Base-by-base conservation (phyloP, 2,113 vertebrate genomes). In the Carassius auratus region DNA sequence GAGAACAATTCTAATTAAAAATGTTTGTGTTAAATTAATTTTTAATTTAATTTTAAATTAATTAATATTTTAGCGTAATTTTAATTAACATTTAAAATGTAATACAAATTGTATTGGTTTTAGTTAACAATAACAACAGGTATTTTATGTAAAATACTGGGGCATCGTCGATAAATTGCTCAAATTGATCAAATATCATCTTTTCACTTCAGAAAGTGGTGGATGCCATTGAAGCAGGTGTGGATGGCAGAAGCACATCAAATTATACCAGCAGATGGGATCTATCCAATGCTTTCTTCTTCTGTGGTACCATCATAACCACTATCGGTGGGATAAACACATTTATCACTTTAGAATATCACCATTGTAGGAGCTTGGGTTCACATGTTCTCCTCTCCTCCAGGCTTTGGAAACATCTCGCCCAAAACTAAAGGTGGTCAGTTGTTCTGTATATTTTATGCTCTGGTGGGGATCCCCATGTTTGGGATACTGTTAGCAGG, bases 221-320 rank as follows among this genome's bases (percentile, higher is more conserved):
- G 33, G 92, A 93, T 64, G 95, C 95, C 0, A 89, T 97, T 79
- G 92, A 96, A 23, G 93, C 93, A 13, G 97, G 97, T 8, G 93
- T 96, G 3, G 92, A 97, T 84, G 92, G 95, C 14, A 91, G 81
- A 81, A 90, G 64, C 87, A 94, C 83, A 13, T 91, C 89, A 83
- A 94, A 94, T 90, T 89, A 90, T 83, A 95, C 90, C 91, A 93
- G 90, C 84, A 93, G 92, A 89, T 98, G 97, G 97, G 94, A 97
- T 91, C 85, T 96, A 76, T 92, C 94, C 79, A 96, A 95, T 0
- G 94, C 96, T 23, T 96, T 97, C 91, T 97, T 98, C 94, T 98
- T 98, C 93, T 96, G 96, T 68, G 97, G 97, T 77, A 97, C 97
- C 86, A 96, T 97, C 90, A 96, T 98, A 90, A 97, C 96, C 87